Evolutionary conservation across 1,140 invertebrate genomes (phyloP).

Genomic region (Agrypnia vestita): DNA sequence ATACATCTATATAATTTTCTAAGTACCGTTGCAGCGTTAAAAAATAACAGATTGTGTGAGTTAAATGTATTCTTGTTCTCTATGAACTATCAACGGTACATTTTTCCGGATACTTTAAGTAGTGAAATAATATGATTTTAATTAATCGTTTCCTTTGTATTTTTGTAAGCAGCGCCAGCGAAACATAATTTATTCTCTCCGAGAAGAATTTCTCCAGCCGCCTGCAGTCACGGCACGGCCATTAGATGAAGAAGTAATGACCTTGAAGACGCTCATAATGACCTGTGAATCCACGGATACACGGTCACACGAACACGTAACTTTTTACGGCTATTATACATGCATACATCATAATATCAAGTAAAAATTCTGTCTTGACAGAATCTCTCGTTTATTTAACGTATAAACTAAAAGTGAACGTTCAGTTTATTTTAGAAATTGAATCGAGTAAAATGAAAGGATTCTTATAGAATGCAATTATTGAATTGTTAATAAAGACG

Average conservation of each 20-base stretch:
- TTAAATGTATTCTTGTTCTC: no score
- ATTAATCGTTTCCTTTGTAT: no score
- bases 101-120: no score
- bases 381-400: not conserved
- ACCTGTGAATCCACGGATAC: not conserved
- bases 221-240: constrained; percentile 17
- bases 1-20: no score
- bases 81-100: no score
- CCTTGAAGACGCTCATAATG: constrained; percentile 30
- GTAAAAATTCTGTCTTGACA: not conserved
- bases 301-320: not conserved
- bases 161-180: not conserved
- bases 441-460: constrained; percentile 17
- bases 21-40: no score
- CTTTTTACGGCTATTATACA: constrained; percentile 2
- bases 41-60: no score
- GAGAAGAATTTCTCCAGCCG: constrained; percentile 9
- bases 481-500: no score
- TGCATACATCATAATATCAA: not conserved
- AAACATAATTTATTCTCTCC: not conserved
- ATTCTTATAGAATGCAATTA: no score
- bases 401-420: constrained; percentile 20
- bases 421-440: constrained; percentile 3
- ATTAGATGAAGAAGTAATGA: constrained; percentile 28
- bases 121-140: no score